A percentile compares a stretch with the other conserved stretches of the same genome.
These are phyloP conservation scores for Cosmia pyralina DNA, from an alignment of 2,888 invertebrate species.

Conservation along the genomic window DNA sequence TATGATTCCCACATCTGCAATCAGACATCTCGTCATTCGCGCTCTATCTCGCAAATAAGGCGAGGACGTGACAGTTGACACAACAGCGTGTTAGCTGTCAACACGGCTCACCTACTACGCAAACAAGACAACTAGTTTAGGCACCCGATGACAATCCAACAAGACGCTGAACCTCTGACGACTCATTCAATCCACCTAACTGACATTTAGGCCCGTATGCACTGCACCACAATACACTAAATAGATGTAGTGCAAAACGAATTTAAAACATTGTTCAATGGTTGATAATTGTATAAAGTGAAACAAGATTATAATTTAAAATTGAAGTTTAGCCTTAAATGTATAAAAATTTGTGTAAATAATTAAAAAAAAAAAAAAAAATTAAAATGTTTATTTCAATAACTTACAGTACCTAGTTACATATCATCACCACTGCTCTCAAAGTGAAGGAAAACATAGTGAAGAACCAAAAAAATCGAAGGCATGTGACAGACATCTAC, in stretches of 20 bases:
- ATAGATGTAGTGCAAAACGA: background rate
- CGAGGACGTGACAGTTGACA: slow-evolving; percentile 54
- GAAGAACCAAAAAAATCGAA: too few species aligned
- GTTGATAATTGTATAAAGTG: background rate
- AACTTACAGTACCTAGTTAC: too few species aligned
- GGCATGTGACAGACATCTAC: too few species aligned
- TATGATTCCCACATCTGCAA: slow-evolving; percentile 47
- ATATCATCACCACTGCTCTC: too few species aligned
- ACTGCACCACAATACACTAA: background rate
- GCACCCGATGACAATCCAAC: slow-evolving; percentile 62
- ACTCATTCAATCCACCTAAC: slow-evolving; percentile 44
- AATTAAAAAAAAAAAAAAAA: too few species aligned
- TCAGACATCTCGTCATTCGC: slow-evolving; percentile 52
- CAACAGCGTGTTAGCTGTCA: slow-evolving; percentile 63
- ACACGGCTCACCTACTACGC: slow-evolving; percentile 63
- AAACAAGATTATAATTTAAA: too few species aligned
- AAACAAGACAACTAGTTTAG: slow-evolving; percentile 65
- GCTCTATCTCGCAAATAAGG: slow-evolving; percentile 57
- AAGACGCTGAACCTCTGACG: slow-evolving; percentile 51
- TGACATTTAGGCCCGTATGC: slow-evolving; percentile 9
- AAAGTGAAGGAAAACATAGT: too few species aligned
- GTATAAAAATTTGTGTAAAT: too few species aligned
- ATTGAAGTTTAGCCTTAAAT: too few species aligned
- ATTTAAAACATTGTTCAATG: background rate
- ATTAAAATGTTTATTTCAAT: too few species aligned